Base-by-base conservation (phyloP, 2,888 invertebrate genomes). In the Agapostemon virescens region DNA sequence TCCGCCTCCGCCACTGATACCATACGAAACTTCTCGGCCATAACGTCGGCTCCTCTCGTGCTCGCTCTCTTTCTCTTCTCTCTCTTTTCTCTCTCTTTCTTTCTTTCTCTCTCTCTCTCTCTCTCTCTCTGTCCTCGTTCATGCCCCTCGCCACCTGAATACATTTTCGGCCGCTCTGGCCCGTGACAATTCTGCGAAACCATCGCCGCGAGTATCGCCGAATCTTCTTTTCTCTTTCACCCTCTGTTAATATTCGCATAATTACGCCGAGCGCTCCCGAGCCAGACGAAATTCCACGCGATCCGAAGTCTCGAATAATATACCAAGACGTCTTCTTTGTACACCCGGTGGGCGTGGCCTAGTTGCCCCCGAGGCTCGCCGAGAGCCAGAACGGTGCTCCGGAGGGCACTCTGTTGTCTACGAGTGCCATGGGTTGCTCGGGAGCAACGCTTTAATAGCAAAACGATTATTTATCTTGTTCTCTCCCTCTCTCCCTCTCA, bases 21-120 rank as follows among this genome's bases (percentile, higher is more conserved):
- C 17, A 58, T 77, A 71, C 81, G 72, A 81, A 76, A 76, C 82
- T 63, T 73, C 69, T 58, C 74, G 52, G 49, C 74, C 74, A 52
- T 80, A 72, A 77, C 74, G 74, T 55, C 49, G 40, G 36, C 63
- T 55, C 55, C 26, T 55, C 55, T 55, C 26, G 26, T 55, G 6
- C 55, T 23, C 55, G 13, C 13, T 13, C 13, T 13, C 13, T 38
- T 7, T 7, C 7, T 7, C 40, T 9, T 40, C 13, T 13, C 11
- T 5, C 11, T 1, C 9, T 3, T 11, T 40, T 11, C 9, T 7
- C 38, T 3, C 38, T 40, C 6, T 5, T 7, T 5, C 6, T 40
- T 11, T 40, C 55, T 15, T 42, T 64, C 68, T 63, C 23, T 7
- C 52, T 45, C 45, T 45, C 9, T 45, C 45, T 45, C 64, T 69